Evolutionary conservation across 2,797 vertebrate species (phyloP).

Genomic region (Dermochelys coriacea): DNA sequence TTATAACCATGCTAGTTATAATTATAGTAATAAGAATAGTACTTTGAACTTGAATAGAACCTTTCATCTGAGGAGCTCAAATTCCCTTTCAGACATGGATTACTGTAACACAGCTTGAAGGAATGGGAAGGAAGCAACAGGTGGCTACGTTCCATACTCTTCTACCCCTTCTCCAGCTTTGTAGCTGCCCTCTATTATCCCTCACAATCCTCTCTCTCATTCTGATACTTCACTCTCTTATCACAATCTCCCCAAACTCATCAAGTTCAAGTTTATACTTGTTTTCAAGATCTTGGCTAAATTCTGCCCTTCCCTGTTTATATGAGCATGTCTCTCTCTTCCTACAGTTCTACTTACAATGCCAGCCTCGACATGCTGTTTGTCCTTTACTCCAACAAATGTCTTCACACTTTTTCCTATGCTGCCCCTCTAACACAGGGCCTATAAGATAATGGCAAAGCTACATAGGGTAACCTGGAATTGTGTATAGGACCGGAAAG

Average conservation of each 20-base stretch:
- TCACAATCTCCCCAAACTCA: background rate
- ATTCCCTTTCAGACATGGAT: background rate
- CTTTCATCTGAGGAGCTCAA: background rate
- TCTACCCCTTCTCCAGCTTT: background rate
- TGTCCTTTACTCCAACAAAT: background rate
- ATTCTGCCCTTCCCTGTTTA: background rate
- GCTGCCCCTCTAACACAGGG: background rate
- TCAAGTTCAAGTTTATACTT: background rate
- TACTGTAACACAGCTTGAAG: background rate
- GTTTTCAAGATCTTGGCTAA: background rate
- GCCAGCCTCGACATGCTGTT: background rate
- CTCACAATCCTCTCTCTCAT: background rate
- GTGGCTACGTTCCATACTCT: background rate
- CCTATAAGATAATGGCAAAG: background rate
- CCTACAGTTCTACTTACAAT: background rate
- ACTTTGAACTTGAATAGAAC: background rate
- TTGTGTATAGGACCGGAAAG: background rate
- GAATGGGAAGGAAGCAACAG: no score
- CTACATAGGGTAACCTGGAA: background rate
- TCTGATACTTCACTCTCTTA: background rate
- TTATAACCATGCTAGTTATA: background rate
- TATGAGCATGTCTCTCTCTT: background rate
- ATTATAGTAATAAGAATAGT: background rate
- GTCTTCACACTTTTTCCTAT: background rate
- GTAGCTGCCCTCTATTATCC: background rate